These are phyloP conservation scores for Babylonia areolata DNA, from an alignment of 1,140 invertebrate genomes.

Conservation along the genomic window DNA sequence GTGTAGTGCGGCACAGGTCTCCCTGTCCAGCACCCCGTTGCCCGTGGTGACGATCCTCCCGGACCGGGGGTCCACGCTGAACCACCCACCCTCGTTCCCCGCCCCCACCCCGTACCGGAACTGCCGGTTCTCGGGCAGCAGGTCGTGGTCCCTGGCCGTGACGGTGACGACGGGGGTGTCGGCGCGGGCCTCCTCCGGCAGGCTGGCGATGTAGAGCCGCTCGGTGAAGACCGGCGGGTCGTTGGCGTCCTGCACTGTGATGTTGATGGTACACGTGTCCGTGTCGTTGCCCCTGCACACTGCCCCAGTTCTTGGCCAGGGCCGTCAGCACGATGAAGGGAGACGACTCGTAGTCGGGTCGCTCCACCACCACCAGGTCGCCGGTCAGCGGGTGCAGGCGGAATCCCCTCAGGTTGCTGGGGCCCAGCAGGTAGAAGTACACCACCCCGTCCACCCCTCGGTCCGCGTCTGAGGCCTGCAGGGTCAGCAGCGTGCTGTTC, in stretches of 20 bases:
- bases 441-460: constrained; percentile 93
- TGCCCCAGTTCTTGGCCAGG: constrained; percentile 94
- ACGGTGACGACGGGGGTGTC: constrained; percentile 88
- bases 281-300: constrained; percentile 95
- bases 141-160: constrained; percentile 92
- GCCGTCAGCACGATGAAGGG: constrained; percentile 92
- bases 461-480: constrained; percentile 94
- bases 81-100: constrained; percentile 88
- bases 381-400: constrained; percentile 87
- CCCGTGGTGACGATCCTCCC: constrained; percentile 65
- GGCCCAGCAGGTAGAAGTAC: constrained; percentile 93
- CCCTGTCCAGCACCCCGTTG: constrained; percentile 87
- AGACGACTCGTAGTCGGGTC: constrained; percentile 91
- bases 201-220: constrained; percentile 83
- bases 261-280: constrained; percentile 94
- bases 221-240: constrained; percentile 94
- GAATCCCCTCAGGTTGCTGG: constrained; percentile 94
- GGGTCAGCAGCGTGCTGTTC: constrained; percentile 89
- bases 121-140: constrained; percentile 91
- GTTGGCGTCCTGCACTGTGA: constrained; percentile 95
- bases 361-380: constrained; percentile 84
- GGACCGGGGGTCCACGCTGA: constrained; percentile 88
- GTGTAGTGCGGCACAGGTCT: constrained; percentile 86
- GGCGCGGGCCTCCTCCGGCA: constrained; percentile 83
- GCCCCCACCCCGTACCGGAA: constrained; percentile 93